Evolutionary conservation across 1,140 invertebrate genomes (phyloP).

Genomic region (Dolichoris vasculosae): DNA sequence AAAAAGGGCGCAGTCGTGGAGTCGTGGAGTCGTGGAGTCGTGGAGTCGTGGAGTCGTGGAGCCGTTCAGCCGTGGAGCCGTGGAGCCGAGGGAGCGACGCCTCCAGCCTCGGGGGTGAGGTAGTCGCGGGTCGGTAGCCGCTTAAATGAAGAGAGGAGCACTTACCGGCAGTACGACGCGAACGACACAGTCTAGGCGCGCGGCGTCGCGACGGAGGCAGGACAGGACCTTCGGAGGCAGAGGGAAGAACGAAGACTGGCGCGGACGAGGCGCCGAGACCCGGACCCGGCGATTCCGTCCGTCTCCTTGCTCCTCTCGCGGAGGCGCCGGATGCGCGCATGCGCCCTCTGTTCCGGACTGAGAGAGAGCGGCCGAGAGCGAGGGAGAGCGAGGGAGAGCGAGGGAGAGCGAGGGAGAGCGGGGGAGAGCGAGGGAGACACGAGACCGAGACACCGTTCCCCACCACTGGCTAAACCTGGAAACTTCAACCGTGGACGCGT

Average conservation of each 20-base stretch:
- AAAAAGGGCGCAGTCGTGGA: background rate
- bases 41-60: background rate
- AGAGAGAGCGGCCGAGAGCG: background rate
- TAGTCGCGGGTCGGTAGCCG: background rate
- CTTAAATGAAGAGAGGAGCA: background rate
- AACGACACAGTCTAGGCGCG: background rate
- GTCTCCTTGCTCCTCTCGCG: background rate
- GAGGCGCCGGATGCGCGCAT: background rate
- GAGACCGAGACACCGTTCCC: too few relatives aligned
- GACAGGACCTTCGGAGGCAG: background rate
- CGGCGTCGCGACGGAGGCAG: background rate
- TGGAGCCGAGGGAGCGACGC: too few relatives aligned
- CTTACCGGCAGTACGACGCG: conserved; percentile 19
- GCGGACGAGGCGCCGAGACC: background rate
- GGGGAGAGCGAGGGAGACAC: too few relatives aligned
- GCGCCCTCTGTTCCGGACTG: too few relatives aligned
- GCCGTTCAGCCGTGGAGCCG: background rate
- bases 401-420: background rate
- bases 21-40: too few relatives aligned
- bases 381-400: background rate
- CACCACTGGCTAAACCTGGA: too few relatives aligned
- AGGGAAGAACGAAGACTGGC: conserved; percentile 21
- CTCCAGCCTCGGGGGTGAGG: background rate
- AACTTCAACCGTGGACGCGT: too few relatives aligned
- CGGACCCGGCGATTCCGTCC: background rate